Conservation (phyloP, 2,797 vertebrate genomes). For the Hypotaenidia philippensis region DNA sequence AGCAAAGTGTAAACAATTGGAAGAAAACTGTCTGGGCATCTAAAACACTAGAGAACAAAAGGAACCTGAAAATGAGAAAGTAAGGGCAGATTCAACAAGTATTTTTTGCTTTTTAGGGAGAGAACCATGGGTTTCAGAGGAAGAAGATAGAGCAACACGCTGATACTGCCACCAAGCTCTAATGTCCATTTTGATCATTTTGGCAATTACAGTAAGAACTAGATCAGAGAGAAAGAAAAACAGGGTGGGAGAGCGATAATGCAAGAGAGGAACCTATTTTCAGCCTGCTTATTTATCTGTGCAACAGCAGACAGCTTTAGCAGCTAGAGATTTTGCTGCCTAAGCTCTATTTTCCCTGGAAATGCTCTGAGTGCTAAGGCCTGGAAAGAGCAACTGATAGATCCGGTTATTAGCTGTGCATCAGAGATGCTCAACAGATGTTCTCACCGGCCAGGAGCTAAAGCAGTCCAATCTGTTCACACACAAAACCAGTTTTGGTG, state of each 20-base stretch:
- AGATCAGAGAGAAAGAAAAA: neutral
- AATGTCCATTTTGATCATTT: neutral
- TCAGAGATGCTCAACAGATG: slow-evolving; percentile 20
- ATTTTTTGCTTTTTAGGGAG: neutral
- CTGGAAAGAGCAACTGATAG: neutral
- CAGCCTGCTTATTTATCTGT: too few species aligned
- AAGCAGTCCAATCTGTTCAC: neutral
- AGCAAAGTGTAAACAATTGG: neutral
- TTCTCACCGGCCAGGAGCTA: neutral
- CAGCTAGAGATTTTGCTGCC: slow-evolving; percentile 15
- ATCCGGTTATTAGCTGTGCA: slow-evolving; percentile 1
- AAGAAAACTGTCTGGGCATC: neutral
- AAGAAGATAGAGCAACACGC: neutral
- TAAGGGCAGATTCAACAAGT: neutral
- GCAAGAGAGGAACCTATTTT: neutral
- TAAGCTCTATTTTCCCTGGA: neutral
- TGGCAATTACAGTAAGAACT: neutral
- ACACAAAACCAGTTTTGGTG: neutral
- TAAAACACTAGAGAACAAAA: neutral
- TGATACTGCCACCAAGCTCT: neutral
- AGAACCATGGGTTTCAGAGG: neutral
- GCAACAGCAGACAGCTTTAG: neutral
- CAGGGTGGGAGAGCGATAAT: fast-evolving
- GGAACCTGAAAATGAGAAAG: neutral
- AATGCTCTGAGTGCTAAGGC: neutral